phyloP scores from a whole-genome alignment of 2,888 invertebrate genomes.

The Lomographa bimaculata region DNA sequence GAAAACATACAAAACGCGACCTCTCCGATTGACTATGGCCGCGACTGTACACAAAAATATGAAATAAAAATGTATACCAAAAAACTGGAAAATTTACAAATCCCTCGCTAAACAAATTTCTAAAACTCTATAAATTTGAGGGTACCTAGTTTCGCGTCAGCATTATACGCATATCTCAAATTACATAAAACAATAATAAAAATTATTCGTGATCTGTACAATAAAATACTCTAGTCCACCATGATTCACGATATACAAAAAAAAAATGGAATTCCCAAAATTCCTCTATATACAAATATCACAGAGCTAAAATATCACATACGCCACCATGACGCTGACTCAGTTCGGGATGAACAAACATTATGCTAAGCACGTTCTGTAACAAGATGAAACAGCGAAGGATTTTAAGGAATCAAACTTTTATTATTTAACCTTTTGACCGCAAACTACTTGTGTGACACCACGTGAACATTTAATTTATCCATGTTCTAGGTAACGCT shows the following conservation, averaged over 20 bases:
- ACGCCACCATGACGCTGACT: background rate
- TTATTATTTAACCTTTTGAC: too few species aligned
- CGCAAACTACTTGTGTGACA: too few species aligned
- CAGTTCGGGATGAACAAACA: background rate
- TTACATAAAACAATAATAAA: conserved; percentile 56
- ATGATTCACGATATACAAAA: conserved; percentile 64
- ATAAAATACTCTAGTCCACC: conserved; percentile 51
- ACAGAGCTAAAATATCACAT: conserved; percentile 50
- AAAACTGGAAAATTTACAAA: conserved; percentile 71
- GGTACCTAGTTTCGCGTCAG: conserved; percentile 22
- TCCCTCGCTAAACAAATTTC: conserved; percentile 56
- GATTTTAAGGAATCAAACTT: too few species aligned
- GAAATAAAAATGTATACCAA: conserved; percentile 66
- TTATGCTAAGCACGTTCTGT: background rate
- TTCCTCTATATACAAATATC: conserved; percentile 70
- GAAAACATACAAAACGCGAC: conserved; percentile 67
- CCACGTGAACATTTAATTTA: too few species aligned
- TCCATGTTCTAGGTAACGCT: too few species aligned
- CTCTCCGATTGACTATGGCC: conserved; percentile 57
- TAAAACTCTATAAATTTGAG: conserved; percentile 44
- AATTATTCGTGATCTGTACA: conserved; percentile 58
- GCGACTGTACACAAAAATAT: conserved; percentile 70
- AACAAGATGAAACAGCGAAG: background rate
- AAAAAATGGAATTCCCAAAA: conserved; percentile 65
- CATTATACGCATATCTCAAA: conserved; percentile 25